Evolutionary conservation across 2,888 invertebrate genomes (phyloP).

Genomic region (Heteromyza rotundicornis): DNA sequence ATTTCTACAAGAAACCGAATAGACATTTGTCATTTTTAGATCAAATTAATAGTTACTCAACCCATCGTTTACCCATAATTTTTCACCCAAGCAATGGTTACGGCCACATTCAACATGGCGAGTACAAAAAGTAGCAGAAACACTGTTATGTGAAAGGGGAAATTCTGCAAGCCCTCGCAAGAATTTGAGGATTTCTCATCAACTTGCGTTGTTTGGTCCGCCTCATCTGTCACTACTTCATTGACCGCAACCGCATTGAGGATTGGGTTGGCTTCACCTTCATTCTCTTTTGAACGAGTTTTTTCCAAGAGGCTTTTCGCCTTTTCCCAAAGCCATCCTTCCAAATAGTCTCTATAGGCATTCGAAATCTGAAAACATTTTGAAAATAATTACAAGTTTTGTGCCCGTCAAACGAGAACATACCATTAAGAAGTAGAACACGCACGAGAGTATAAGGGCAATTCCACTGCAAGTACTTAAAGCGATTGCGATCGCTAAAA

Average conservation of each 20-base stretch:
- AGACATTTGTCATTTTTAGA: neutral
- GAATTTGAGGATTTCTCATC: neutral
- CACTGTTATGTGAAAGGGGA: conserved; percentile 77
- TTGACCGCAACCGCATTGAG: too few relatives aligned
- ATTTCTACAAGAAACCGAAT: conserved; percentile 26
- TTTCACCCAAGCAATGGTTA: conserved; percentile 79
- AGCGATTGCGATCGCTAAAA: conserved; percentile 69
- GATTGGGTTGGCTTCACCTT: too few relatives aligned
- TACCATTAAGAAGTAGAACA: conserved; percentile 75
- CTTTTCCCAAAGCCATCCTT: conserved; percentile 65
- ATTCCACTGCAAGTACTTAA: conserved; percentile 77
- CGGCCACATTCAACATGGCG: conserved; percentile 74
- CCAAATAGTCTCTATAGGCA: conserved; percentile 73
- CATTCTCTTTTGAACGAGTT: too few relatives aligned
- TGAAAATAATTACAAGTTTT: neutral
- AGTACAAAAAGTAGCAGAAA: conserved; percentile 73
- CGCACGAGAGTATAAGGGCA: conserved; percentile 70
- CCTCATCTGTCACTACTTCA: too few relatives aligned
- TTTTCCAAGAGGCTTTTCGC: conserved; percentile 55
- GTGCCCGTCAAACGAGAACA: conserved; percentile 35
- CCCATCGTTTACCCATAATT: conserved; percentile 72
- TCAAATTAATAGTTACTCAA: neutral
- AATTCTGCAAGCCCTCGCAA: conserved; percentile 50
- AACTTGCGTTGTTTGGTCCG: neutral
- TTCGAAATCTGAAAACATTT: conserved; percentile 68